Conservation (phyloP, 2,888 invertebrate species). For the Neoitamus cyanurus region DNA sequence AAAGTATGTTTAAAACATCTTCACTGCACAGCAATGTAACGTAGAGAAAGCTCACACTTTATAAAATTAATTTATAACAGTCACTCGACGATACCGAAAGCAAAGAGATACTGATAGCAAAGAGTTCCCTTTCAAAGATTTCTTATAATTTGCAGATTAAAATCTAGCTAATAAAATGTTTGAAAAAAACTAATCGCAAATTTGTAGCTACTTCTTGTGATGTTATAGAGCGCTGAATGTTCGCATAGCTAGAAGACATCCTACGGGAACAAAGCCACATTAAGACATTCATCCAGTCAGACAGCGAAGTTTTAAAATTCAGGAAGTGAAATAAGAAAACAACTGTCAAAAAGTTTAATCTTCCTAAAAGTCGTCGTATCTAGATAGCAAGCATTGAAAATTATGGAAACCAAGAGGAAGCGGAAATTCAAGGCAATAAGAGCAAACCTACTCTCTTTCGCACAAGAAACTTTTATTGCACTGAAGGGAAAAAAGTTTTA, state of each 20-base stretch:
- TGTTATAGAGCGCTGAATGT: background rate
- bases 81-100: background rate
- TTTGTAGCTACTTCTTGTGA: background rate
- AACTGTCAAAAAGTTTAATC: conserved; percentile 2
- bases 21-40: too few species aligned
- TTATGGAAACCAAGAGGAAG: conserved; percentile 1
- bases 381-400: background rate
- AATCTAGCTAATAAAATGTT: background rate
- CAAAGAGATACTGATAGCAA: background rate
- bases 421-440: background rate
- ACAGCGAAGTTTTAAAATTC: conserved; percentile 13
- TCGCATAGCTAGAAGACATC: background rate
- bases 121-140: background rate
- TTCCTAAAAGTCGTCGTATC: background rate
- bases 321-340: conserved; percentile 21
- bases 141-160: background rate
- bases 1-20: too few species aligned
- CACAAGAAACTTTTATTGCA: background rate
- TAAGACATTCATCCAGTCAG: background rate
- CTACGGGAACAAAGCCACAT: background rate
- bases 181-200: background rate
- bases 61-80: too few species aligned
- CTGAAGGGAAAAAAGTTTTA: background rate
- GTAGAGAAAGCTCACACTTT: too few species aligned
- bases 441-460: background rate